phyloP scores from a whole-genome alignment of 2,888 invertebrate species.

The Crematogaster levior region DNA sequence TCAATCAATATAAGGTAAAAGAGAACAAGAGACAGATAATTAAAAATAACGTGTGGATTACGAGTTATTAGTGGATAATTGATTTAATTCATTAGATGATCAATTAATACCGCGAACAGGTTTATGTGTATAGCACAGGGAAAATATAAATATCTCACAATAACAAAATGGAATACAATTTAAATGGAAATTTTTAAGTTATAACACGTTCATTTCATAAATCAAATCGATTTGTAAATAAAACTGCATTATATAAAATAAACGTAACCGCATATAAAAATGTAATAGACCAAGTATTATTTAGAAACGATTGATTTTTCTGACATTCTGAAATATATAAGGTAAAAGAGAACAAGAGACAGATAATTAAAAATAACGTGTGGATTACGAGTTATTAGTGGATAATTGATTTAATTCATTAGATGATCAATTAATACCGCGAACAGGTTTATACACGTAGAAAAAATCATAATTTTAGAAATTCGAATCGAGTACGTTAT shows the following conservation, averaged over 20 bases:
- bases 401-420: constrained; percentile 48
- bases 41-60: constrained; percentile 42
- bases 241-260: not conserved
- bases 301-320: not conserved
- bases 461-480: too few relatives aligned
- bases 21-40: constrained; percentile 21
- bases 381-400: constrained; percentile 39
- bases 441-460: not conserved
- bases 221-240: constrained; percentile 6
- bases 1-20: constrained; percentile 34
- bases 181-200: not conserved
- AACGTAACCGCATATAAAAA: not conserved
- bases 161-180: constrained; percentile 1
- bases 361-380: constrained; percentile 42
- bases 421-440: constrained; percentile 26
- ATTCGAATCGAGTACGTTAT: not conserved
- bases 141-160: constrained; percentile 28
- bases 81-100: constrained; percentile 43
- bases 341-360: not conserved
- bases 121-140: not conserved
- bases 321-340: constrained; percentile 4
- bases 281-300: not conserved
- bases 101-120: constrained; percentile 5
- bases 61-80: constrained; percentile 42
- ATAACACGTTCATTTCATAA: not conserved